A percentile compares a stretch with the other conserved stretches of the same genome.
These are phyloP conservation scores for Paguma larvata DNA, from an alignment of 2,797 vertebrate species.

Conservation along the genomic window DNA sequence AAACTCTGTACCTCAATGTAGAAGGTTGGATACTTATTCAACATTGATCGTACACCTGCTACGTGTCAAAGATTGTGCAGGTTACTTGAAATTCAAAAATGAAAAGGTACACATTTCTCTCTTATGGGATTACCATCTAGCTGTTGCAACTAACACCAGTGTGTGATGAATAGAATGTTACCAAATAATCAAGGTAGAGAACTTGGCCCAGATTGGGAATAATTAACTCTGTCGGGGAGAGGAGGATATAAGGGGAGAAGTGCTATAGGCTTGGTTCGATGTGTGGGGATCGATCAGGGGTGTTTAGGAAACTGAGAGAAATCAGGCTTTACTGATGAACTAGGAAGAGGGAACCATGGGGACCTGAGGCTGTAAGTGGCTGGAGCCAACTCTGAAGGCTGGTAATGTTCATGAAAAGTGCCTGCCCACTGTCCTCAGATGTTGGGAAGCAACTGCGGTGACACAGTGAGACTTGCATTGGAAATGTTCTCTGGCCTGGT, in stretches of 20 bases:
- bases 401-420: neutral
- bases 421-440: neutral
- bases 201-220: neutral
- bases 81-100: neutral
- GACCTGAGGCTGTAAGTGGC: neutral
- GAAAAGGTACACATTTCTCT: neutral
- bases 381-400: neutral
- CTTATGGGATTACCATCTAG: neutral
- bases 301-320: neutral
- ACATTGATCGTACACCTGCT: neutral
- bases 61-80: neutral
- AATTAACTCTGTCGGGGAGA: neutral
- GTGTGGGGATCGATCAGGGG: neutral
- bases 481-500: neutral
- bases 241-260: neutral
- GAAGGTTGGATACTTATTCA: neutral
- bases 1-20: neutral
- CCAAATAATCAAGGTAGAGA: neutral
- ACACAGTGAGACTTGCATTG: fast-evolving
- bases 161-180: neutral
- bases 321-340: neutral
- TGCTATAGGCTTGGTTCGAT: neutral
- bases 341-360: neutral
- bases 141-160: neutral
- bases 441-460: neutral